phyloP scores from a whole-genome alignment of 2,113 vertebrate genomes.

The Saccopteryx leptura region DNA sequence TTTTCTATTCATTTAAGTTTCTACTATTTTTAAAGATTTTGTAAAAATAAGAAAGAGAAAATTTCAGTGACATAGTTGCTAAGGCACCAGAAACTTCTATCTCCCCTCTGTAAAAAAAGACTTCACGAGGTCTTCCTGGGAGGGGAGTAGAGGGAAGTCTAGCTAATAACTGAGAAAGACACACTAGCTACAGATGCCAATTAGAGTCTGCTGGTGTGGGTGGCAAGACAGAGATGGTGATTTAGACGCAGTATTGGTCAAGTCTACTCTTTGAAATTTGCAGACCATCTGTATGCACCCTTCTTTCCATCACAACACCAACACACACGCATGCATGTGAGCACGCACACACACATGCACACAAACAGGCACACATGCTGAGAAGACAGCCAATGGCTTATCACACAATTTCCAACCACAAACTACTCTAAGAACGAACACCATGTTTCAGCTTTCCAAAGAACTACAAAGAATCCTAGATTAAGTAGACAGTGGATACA shows the following conservation, averaged over 20 bases:
- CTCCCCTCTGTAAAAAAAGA: neutral
- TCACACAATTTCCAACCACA: neutral
- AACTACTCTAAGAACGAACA: neutral
- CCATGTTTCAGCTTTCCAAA: neutral
- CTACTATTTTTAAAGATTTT: slow-evolving; percentile 20
- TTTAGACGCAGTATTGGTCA: neutral
- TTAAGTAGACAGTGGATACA: neutral
- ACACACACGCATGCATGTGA: rapidly evolving
- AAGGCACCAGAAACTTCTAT: neutral
- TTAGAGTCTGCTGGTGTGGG: neutral
- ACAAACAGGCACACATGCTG: no score
- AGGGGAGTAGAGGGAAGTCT: neutral
- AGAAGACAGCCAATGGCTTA: neutral
- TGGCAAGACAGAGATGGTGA: neutral
- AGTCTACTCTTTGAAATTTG: neutral
- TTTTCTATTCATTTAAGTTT: neutral
- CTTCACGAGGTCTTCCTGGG: neutral
- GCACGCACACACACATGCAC: no score
- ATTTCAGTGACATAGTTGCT: neutral
- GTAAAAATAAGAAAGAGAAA: neutral
- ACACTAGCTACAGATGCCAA: neutral
- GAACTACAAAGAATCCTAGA: neutral
- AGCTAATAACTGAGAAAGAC: neutral
- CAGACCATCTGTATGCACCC: neutral
- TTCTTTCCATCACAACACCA: neutral